Evolutionary conservation across 2,113 vertebrate genomes (phyloP), one percentile per base, ranked within the genome.

Genomic region (Orycteropus afer): DNA sequence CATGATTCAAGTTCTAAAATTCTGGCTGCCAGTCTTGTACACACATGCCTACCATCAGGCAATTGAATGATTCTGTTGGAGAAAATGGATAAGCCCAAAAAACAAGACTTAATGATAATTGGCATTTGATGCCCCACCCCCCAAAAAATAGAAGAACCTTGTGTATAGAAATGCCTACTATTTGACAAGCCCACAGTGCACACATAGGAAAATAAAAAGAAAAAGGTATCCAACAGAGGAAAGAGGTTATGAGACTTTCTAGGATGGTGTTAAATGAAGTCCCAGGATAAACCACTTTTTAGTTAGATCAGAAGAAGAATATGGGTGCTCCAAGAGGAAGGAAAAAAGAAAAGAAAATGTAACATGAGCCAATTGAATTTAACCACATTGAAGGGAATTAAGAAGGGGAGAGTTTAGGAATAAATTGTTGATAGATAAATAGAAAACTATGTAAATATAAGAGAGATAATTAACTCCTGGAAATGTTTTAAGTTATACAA

Each of bases 221-320:
- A 90, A 40, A 65, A 59, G 23, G 3, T 57, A 77, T 63, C 3
- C 67, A 71, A 78, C 7, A n/a, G 10, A 86, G 73, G 73, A 71
- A 78, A 45, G n/a, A 94, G 10, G 77, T 57, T 20, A 40, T 61
- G n/a, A 87, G 45, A 94, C 74, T 86, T 89, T 71, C 79, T 89
- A 89, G 53, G 32, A 34, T 86, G 23, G 63, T 9, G 55, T 2
- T 51, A 40, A 90, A 27, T 59, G 14, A 55, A 81, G 20, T 71
- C 22, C 25, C 32, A 17, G 45, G 65, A 27, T 55, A 92, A n/a
- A 53, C 10, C 80, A 34, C 11, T 29, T 57, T 86, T 84, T 0
- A 40, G 25, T 9, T 6, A 85, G 20, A 34, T 34, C 61, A 42
- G 37, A 53, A 71, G 12, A 71, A 40, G 29, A 65, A 90, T 25